A percentile compares a stretch with the other conserved stretches of the same genome.
phyloP scores from a whole-genome alignment of 2,113 vertebrate species.

The Apaloderma vittatum region DNA sequence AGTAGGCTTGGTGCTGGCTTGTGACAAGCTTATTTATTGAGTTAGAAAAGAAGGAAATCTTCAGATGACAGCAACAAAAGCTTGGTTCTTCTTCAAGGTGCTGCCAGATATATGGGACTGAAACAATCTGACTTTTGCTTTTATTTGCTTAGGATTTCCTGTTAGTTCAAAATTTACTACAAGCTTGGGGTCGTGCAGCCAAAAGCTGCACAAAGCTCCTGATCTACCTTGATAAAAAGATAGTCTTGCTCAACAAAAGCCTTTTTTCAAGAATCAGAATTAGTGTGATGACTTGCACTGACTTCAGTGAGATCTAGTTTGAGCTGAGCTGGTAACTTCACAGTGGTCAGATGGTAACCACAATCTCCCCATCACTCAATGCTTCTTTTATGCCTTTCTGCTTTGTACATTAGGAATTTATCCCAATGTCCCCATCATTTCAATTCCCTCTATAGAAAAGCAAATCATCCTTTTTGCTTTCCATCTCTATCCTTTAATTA shows the following conservation, averaged over 20 bases:
- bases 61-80: neutral
- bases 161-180: neutral
- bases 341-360: neutral
- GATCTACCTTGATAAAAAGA: neutral
- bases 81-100: neutral
- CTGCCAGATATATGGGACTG: neutral
- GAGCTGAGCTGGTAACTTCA: neutral
- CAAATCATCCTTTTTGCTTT: neutral
- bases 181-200: neutral
- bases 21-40: neutral
- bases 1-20: neutral
- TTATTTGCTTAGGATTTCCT: neutral
- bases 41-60: neutral
- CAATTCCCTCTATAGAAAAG: neutral
- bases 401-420: neutral
- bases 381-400: neutral
- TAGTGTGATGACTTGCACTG: neutral
- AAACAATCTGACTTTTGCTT: neutral
- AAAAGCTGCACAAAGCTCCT: neutral
- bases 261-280: neutral
- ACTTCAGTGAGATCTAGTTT: neutral
- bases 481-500: neutral
- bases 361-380: neutral
- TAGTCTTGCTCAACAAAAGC: neutral
- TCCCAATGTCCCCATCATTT: neutral